These are phyloP conservation scores for Porphyrio hochstetteri DNA, from an alignment of 2,113 vertebrate genomes.

Conservation along the genomic window DNA sequence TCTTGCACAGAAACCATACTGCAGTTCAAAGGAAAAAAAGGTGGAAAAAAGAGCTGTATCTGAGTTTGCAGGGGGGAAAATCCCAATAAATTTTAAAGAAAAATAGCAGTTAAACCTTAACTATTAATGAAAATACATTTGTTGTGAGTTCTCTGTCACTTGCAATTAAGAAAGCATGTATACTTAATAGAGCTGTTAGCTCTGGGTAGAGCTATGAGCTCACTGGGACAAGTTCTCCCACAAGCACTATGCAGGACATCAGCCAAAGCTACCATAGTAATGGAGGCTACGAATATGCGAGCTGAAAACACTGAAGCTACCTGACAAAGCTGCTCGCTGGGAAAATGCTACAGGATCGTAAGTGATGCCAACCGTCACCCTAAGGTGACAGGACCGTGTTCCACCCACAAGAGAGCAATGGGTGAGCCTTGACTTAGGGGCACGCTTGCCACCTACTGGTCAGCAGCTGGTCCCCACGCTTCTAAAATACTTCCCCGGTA, in stretches of 20 bases:
- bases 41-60: not conserved
- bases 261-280: not conserved
- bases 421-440: not conserved
- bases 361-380: not conserved
- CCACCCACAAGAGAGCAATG: not conserved
- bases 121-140: not conserved
- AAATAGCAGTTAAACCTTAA: not conserved
- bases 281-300: not conserved
- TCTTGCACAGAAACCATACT: not conserved
- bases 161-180: not conserved
- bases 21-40: not conserved
- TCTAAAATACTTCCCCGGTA: not conserved
- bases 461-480: not conserved
- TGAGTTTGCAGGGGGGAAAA: not conserved
- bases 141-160: not conserved
- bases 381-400: not conserved
- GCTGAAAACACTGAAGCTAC: not conserved
- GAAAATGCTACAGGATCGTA: not conserved
- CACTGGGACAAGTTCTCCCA: not conserved
- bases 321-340: not conserved
- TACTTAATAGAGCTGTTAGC: not conserved
- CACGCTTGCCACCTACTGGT: conserved; percentile 6
- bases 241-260: not conserved
- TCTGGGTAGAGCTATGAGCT: not conserved
- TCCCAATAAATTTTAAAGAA: not conserved